Conservation (phyloP, 2,113 vertebrate species). For the rat (Rattus norvegicus) region DNA sequence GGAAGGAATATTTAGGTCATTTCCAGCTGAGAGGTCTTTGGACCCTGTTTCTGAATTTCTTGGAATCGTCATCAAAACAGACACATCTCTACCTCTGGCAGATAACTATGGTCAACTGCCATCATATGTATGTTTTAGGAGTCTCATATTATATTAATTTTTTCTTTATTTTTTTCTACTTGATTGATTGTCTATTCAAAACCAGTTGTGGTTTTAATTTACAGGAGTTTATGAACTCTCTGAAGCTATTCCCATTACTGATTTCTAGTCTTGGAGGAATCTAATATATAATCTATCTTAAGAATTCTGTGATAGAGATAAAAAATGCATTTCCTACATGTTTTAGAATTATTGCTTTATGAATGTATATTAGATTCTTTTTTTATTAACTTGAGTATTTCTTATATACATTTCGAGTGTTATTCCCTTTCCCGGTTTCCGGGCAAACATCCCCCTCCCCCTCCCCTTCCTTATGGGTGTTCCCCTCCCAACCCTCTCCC, state of each 20-base stretch:
- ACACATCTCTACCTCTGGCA: neutral
- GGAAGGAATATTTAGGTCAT: fast-evolving
- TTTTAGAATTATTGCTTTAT: neutral
- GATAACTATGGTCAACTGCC: neutral
- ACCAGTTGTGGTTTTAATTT: neutral
- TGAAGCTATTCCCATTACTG: neutral
- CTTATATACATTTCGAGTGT: too few relatives aligned
- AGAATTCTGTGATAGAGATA: neutral
- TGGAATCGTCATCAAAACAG: neutral
- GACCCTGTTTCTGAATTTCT: neutral
- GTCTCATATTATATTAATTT: neutral
- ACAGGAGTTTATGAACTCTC: neutral
- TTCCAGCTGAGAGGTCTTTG: neutral
- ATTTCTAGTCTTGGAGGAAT: neutral
- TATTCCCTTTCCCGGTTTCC: too few relatives aligned
- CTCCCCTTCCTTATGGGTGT: too few relatives aligned
- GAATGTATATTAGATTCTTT: neutral
- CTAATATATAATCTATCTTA: neutral
- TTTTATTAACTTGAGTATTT: too few relatives aligned
- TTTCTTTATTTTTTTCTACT: neutral
- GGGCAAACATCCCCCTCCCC: too few relatives aligned
- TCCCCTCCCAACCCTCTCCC: too few relatives aligned
- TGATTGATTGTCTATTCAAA: neutral
- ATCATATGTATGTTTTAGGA: neutral
- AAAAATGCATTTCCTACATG: neutral